Evolutionary conservation across 1,140 invertebrate genomes (phyloP), one percentile per base, ranked within the genome.

Genomic region (Pygmarrhopalites habei): DNA sequence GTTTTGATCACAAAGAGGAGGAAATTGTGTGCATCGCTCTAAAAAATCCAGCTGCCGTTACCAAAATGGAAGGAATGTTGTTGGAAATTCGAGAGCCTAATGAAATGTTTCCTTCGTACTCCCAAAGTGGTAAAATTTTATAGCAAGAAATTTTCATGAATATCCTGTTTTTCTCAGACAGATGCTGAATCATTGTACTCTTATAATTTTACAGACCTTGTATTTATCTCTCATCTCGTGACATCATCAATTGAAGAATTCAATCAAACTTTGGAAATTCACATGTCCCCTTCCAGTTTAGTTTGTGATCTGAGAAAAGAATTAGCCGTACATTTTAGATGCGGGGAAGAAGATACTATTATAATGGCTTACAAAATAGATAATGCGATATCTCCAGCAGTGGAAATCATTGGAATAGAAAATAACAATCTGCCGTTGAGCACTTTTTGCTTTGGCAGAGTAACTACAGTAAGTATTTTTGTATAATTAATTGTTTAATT

Each of bases 1-100:
- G 85, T 47, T 86, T 86, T 70, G 85, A 88, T 61, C 79, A 73
- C 3, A 74, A 78, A 47, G 82, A 83, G 15, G 74, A 78, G 46
- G 82, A 83, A n/a, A 75, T 81, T 29, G 67, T 73, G 53, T 79
- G 84, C 65, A 75, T 74, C 12, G 79, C 78, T 39, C 74, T 85
- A 65, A 75, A 80, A 43, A 77, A 72, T 25, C 76, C 76, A 61
- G 73, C 76, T 14, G 76, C 78, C 57, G 71, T 73, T 58, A 75
- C 70, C 14, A 80, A 79, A 66, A 79, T 77, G 62, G 77, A 79
- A 71, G 84, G 85, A 69, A 80, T 88, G 47, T 75, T 89, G 21
- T 73, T 91, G 66, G 87, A 91, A 76, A 82, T 85, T 62, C 78
- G 80, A 44, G 73, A 79, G 25, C 80, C 84, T 64, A 81, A 86